Base-by-base conservation (phyloP, 23 tunicate genomes). In the Trididemnum miniatum region DNA sequence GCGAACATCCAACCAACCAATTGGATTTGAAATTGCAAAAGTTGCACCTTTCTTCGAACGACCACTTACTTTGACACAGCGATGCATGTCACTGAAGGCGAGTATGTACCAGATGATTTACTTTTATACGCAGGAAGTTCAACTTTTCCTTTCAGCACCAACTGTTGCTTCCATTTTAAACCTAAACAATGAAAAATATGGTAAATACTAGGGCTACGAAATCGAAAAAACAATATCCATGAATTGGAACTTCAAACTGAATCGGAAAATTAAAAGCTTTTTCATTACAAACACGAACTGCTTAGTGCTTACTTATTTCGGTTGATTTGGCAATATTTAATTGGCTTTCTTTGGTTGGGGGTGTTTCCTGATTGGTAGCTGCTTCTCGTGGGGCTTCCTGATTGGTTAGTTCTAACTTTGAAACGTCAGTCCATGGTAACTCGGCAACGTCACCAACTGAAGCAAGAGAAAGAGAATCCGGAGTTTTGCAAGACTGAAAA, bases 101-200 rank as follows among this genome's bases (percentile, higher is more conserved):
- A 51, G 31, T 49, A 23, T 0, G 84, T 23, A 1, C 77, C 50
- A 28, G 79, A 65, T 20, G 85, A 66, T 50, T 76, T 83, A 52
- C 79, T 76, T 12, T 7, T 40, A 35, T 3, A 59, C 62, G 34
- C 36, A 20, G 84, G 76, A 30, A 83, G 72, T 79, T 89, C 84
- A 9, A 89, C 22, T 40, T 89, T 89, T 24, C 95, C 88, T 78
- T 89, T 89, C 81, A 83, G 71, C 59, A 89, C 84, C 51, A 89
- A 59, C 71, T 89, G 95, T 54, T 89, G 79, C 40, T 89, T 82
- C 95, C 95, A 89, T 38, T 40, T 76, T 35, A 83, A 83, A 38
- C 78, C 95, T 89, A n/a, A n/a, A n/a, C n/a, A n/a, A n/a, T n/a
- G n/a, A n/a, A n/a, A n/a, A n/a, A n/a, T n/a, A n/a, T n/a, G n/a